Conservation (phyloP, 1,140 invertebrate species). For the Drosophila sturtevanti region DNA sequence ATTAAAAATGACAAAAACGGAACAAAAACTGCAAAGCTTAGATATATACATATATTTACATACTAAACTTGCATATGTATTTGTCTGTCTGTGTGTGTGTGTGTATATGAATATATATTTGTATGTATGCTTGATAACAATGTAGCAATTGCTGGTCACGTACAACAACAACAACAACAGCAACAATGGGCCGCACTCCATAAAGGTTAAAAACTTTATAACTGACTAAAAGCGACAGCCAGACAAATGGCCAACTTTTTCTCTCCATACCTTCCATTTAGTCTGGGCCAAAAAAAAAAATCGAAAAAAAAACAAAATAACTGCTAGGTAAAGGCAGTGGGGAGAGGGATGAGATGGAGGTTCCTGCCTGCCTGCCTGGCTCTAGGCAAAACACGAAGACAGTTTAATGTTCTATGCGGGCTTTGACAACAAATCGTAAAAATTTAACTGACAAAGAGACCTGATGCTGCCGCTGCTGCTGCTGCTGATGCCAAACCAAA, state of each 20-base stretch:
- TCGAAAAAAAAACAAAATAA: too few species aligned
- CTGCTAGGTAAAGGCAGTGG: background rate
- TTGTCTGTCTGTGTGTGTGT: conserved; percentile 11
- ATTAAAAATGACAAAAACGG: conserved; percentile 39
- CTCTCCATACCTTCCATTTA: conserved; percentile 9
- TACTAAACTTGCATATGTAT: background rate
- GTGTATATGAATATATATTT: background rate
- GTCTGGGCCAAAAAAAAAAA: background rate
- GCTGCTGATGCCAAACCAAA: background rate
- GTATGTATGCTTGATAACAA: background rate
- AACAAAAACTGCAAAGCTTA: conserved; percentile 9
- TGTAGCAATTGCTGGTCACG: conserved; percentile 39
- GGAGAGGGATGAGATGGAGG: background rate
- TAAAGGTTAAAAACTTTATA: conserved; percentile 69
- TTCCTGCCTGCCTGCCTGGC: conserved; percentile 6
- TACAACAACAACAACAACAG: conserved; percentile 16
- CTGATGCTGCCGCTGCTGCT: conserved; percentile 2
- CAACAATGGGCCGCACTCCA: conserved; percentile 45
- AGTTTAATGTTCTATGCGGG: conserved; percentile 46
- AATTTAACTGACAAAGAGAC: conserved; percentile 48
- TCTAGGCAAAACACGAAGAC: conserved; percentile 39
- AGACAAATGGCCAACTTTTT: conserved; percentile 68
- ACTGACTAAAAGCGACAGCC: conserved; percentile 55
- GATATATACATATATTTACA: background rate
- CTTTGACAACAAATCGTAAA: conserved; percentile 58